Base-by-base conservation (phyloP, 2,888 invertebrate species). In the Andrena haemorrhoa region DNA sequence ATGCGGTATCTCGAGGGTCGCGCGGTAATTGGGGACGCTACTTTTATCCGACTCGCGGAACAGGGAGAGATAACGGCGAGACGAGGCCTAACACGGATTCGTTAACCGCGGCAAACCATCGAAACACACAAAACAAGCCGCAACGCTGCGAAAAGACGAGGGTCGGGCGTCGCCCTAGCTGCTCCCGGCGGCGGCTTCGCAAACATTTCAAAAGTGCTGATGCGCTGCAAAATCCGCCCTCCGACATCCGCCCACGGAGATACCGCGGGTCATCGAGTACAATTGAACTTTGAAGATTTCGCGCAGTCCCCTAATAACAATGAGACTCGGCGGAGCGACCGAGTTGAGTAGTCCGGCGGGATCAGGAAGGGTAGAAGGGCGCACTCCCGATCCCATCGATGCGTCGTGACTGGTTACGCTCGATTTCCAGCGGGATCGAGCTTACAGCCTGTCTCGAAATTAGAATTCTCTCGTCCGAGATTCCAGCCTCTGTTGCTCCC, bases 121-220 rank as follows among this genome's bases (percentile, higher is more conserved):
- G 70, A 65, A 75, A 75, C 41, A 33, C 74, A 26, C 12, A 51
- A 72, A 68, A 75, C 61, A 51, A 71, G 70, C 64, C 29, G 58
- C 31, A 16, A 49, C 35, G 35, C 23, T 33, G 23, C 33, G 75
- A 68, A 53, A 65, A 47, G 31, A 71, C 68, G 31, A 71, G 71
- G 74, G 71, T 61, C 49, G 47, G 12, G 16, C 20, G 16, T 61
- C 61, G 23, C 73, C 61, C 75, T 53, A 41, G 33, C 53, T 29
- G 60, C 35, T 23, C 31, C 35, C 31, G 31, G 20, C 41, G 16
- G 12, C 16, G 41, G n/a, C 6, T 76, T 51, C 20, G 68, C 75
- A 75, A 79, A 70, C 82, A 73, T 74, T 84, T 72, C 10, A 71
- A 56, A 83, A 83, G 70, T 63, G 84, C 86, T 86, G 86, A 86